These are phyloP conservation scores for Phaenicophaeus curvirostris DNA, from an alignment of 2,797 vertebrate genomes.

Conservation along the genomic window DNA sequence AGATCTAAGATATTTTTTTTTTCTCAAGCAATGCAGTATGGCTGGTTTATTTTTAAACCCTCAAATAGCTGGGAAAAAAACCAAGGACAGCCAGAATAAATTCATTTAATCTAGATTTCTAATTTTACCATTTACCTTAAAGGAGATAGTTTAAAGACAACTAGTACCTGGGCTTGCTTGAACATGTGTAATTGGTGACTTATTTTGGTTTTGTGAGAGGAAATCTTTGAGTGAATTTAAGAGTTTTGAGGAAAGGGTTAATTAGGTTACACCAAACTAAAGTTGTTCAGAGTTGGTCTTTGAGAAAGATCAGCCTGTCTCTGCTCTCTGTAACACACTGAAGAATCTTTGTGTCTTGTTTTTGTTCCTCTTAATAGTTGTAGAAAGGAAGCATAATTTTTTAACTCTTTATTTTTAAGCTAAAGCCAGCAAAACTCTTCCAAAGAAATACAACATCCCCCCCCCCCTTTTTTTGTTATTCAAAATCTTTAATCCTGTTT, in stretches of 20 bases:
- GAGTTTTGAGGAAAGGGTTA: not conserved
- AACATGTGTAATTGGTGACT: not conserved
- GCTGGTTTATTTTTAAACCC: constrained; percentile 27
- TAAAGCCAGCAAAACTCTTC: not conserved
- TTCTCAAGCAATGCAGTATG: not conserved
- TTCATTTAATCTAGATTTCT: not conserved
- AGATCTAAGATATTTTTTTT: not conserved
- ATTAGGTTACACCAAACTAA: not conserved
- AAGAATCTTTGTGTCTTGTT: not conserved
- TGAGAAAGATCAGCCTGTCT: not conserved
- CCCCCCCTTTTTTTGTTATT: not conserved
- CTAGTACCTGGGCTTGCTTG: accelerated
- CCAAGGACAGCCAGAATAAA: not conserved
- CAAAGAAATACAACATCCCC: not conserved
- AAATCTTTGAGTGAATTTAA: not conserved
- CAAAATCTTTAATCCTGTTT: not conserved
- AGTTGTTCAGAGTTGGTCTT: not conserved
- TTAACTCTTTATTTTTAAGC: not conserved
- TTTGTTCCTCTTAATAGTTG: not conserved
- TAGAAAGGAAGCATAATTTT: not conserved
- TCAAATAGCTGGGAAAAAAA: not conserved
- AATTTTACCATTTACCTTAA: constrained; percentile 2
- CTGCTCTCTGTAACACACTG: not conserved
- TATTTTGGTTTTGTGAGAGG: not conserved
- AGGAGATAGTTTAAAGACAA: not conserved